Evolutionary conservation across 2,113 vertebrate species (phyloP).

Genomic region (Toxotes jaculatrix): DNA sequence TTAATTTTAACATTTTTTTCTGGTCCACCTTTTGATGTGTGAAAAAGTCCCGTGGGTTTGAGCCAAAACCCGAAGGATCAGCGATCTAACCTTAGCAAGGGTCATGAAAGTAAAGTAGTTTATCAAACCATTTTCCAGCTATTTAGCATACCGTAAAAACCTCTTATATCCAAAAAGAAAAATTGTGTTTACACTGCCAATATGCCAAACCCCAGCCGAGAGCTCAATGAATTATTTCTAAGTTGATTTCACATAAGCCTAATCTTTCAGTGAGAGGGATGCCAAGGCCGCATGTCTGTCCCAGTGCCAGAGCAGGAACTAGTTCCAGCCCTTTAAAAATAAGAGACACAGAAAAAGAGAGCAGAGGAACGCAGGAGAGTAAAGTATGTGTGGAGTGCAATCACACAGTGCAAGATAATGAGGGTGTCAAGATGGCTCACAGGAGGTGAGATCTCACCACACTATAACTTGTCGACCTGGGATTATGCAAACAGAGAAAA

Average conservation of each 20-base stretch:
- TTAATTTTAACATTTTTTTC: neutral
- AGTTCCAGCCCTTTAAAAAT: conserved; percentile 19
- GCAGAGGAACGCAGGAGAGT: neutral
- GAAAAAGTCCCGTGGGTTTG: conserved; percentile 11
- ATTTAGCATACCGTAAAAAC: conserved; percentile 26
- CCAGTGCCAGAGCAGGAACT: conserved; percentile 27
- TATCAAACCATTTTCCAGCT: conserved; percentile 10
- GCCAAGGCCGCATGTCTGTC: conserved; percentile 31
- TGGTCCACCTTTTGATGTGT: conserved; percentile 21
- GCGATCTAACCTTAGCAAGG: conserved; percentile 15
- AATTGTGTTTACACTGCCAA: conserved; percentile 25
- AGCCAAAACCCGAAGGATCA: conserved; percentile 22
- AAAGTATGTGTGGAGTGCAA: conserved; percentile 24
- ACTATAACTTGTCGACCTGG: conserved; percentile 6
- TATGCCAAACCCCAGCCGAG: conserved; percentile 20
- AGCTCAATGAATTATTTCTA: conserved; percentile 57
- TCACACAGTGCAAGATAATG: conserved; percentile 45
- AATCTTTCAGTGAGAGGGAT: conserved; percentile 26
- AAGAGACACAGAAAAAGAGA: neutral
- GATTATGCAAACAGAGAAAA: neutral
- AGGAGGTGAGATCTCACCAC: conserved; percentile 44
- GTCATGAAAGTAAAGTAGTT: conserved; percentile 4
- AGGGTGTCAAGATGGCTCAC: conserved; percentile 49
- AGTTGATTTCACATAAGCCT: conserved; percentile 41
- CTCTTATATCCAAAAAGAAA: conserved; percentile 17